Base-by-base conservation (phyloP, 2,797 vertebrate species). In the Tadarida brasiliensis region DNA sequence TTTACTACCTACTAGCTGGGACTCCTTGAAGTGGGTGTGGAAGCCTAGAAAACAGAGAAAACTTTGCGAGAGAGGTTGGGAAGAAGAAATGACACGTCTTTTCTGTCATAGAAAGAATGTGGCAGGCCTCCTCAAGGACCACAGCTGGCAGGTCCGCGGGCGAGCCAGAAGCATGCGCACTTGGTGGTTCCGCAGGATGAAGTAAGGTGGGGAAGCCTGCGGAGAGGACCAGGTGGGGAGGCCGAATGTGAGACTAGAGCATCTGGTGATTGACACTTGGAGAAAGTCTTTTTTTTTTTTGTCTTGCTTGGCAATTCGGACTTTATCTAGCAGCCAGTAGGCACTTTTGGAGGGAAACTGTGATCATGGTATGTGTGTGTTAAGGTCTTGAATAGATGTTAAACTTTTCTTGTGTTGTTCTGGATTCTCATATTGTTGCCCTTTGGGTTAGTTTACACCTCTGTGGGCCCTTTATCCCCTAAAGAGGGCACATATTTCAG, bases 241-340 rank as follows among this genome's bases (percentile, higher is more conserved):
- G 71, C 8, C 47, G 22, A 77, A 20, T 30, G 20, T 84, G 47
- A 80, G 49, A 63, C 56, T 22, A 35, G 61, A 78, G 49, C 71
- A 49, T 63, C 87, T 88, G 83, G 33, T 77, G 70, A 74, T 56
- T 89, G 57, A 33, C 11, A 35, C 10, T 26, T 57, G 22, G 17
- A 39, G 33, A 84, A 84, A 56, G 56, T 28, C 11, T 51, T n/a
- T 74, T 49, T 30, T n/a, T 30, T 56, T 47, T 77, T 89, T 73
- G 14, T 39, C n/a, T 94, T 39, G 19, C 28, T 83, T 2, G 30
- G 86, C 57, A 74, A 47, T 86, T 87, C 91, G 87, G 73, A 78
- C 68, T 86, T 93, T 22, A 95, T 88, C 87, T 61, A 88, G 78
- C 44, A 82, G 68, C 78, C 93, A 77, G 3, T 83, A 80, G 83